These are phyloP conservation scores for Phocoena sinus DNA, from an alignment of 2,113 vertebrate species.

Conservation along the genomic window DNA sequence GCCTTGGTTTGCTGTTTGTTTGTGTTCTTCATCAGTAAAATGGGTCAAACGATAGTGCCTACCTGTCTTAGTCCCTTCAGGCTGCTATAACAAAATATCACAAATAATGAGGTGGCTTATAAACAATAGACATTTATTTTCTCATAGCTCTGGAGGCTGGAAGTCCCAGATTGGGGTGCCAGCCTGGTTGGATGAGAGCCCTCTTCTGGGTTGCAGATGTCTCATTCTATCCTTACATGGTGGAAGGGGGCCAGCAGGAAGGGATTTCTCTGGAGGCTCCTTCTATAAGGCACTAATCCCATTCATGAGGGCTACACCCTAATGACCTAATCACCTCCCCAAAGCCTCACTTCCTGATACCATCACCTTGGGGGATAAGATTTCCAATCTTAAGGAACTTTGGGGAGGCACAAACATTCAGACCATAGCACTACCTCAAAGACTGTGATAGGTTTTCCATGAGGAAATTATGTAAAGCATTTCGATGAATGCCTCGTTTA, in stretches of 20 bases:
- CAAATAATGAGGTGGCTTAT: neutral
- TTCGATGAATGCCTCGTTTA: neutral
- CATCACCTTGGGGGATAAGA: neutral
- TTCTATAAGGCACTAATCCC: neutral
- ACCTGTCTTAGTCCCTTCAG: neutral
- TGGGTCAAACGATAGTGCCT: neutral
- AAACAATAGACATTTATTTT: neutral
- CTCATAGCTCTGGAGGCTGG: neutral
- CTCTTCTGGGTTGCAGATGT: neutral
- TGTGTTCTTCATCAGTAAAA: neutral
- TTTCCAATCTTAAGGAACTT: neutral
- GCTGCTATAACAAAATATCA: neutral
- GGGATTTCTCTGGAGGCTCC: neutral
- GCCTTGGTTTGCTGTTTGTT: neutral
- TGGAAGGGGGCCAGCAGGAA: neutral
- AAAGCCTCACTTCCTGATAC: neutral
- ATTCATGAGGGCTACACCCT: neutral
- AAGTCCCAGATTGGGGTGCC: neutral
- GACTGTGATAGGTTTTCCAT: neutral
- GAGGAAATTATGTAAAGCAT: neutral
- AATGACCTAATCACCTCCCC: too few species aligned
- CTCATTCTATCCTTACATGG: fast-evolving
- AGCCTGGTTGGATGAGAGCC: fast-evolving
- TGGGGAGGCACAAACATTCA: neutral
- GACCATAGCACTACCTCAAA: neutral